Conservation (phyloP, 2,113 vertebrate genomes). For the Poeciliopsis prolifica region DNA sequence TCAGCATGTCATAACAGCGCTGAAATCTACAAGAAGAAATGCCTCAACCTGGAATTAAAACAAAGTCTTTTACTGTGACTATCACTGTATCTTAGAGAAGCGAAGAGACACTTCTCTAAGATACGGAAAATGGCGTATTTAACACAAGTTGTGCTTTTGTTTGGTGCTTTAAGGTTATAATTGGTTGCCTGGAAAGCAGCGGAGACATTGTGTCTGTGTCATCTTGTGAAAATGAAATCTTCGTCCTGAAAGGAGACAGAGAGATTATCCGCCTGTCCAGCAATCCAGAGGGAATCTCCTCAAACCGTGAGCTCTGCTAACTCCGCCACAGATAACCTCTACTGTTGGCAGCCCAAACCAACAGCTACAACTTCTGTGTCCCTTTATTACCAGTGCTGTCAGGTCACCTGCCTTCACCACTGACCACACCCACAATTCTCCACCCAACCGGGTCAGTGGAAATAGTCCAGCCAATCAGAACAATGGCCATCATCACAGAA, state of each 20-base stretch:
- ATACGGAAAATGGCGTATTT: not conserved
- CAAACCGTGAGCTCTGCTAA: slow-evolving; percentile 79
- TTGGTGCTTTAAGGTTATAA: slow-evolving; percentile 76
- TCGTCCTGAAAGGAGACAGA: slow-evolving; percentile 93
- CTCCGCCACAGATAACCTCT: not conserved
- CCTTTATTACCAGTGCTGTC: slow-evolving; percentile 65
- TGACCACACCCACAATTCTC: slow-evolving; percentile 68
- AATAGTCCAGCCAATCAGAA: slow-evolving; percentile 81
- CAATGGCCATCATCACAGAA: slow-evolving; percentile 78
- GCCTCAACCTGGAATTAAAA: not conserved
- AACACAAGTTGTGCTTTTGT: not conserved
- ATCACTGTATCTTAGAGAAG: not conserved
- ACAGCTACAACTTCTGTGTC: not conserved
- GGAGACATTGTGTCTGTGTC: slow-evolving; percentile 96
- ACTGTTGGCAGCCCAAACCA: no score
- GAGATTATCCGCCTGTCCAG: slow-evolving; percentile 93
- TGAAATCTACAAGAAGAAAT: not conserved
- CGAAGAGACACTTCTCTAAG: not conserved
- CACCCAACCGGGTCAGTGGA: slow-evolving; percentile 76
- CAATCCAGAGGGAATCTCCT: slow-evolving; percentile 86
- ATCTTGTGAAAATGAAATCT: slow-evolving; percentile 94
- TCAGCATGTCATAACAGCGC: not conserved
- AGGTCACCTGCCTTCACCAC: slow-evolving; percentile 66
- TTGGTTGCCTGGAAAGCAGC: slow-evolving; percentile 91
- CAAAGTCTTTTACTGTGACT: not conserved